phyloP scores from a whole-genome alignment of 2,888 invertebrate genomes.

The Augochlorella aurata region DNA sequence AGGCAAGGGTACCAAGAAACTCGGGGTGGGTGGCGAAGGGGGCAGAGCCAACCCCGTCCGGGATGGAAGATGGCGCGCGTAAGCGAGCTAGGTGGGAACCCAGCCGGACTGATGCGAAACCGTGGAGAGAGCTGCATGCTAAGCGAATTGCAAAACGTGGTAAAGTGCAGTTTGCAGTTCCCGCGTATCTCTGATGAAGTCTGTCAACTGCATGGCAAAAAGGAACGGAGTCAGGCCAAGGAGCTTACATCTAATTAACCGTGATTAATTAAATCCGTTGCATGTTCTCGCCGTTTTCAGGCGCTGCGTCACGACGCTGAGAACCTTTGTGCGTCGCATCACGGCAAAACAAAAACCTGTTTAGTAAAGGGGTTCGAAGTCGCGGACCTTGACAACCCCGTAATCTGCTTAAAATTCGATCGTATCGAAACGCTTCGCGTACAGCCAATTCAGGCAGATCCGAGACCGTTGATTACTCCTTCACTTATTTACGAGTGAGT shows the following conservation, averaged over 20 bases:
- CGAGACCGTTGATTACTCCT: background rate
- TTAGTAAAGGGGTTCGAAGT: background rate
- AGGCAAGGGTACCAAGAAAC: slow-evolving; percentile 2
- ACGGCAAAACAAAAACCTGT: background rate
- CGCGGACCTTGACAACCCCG: background rate
- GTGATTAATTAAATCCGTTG: slow-evolving; percentile 57
- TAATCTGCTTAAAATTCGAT: background rate
- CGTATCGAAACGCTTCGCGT: background rate
- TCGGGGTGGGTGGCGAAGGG: slow-evolving; percentile 16
- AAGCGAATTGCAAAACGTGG: slow-evolving; percentile 71
- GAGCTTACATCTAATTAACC: slow-evolving; percentile 65
- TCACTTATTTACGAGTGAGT: background rate
- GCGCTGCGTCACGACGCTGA: background rate
- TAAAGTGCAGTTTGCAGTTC: slow-evolving; percentile 76
- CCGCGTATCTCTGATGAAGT: slow-evolving; percentile 65
- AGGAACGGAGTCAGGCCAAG: slow-evolving; percentile 62
- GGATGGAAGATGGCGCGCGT: slow-evolving; percentile 47
- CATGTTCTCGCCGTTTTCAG: slow-evolving; percentile 20
- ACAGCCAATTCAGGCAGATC: background rate
- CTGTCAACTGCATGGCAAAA: slow-evolving; percentile 63
- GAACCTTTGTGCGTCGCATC: background rate
- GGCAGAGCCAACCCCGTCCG: slow-evolving; percentile 6
- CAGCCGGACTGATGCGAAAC: slow-evolving; percentile 50
- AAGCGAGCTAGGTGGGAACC: background rate
- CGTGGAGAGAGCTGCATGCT: slow-evolving; percentile 68